These are phyloP conservation scores for Idris sp. DNA, from an alignment of 1,140 invertebrate species.

Conservation along the genomic window DNA sequence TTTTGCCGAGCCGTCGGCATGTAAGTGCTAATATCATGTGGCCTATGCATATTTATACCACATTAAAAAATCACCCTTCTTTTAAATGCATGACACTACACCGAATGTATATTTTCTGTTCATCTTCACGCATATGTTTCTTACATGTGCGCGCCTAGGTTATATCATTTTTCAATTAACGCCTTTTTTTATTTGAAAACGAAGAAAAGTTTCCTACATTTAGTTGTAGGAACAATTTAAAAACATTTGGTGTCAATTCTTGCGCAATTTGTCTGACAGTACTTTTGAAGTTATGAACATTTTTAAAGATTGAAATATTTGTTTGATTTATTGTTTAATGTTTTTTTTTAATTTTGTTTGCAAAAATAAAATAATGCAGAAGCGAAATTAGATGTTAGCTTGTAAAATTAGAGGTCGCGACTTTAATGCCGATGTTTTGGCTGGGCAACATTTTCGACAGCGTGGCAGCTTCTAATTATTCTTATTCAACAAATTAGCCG, in stretches of 20 bases:
- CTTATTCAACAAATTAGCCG: conserved; percentile 51
- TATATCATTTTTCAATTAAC: conserved; percentile 20
- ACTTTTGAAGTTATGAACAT: too few species aligned
- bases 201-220: too few species aligned
- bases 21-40: conserved; percentile 76
- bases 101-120: conserved; percentile 47
- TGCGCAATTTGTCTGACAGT: too few species aligned
- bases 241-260: too few species aligned
- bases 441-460: conserved; percentile 32
- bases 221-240: too few species aligned
- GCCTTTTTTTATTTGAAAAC: too few species aligned
- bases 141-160: conserved; percentile 8
- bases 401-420: conserved; percentile 7
- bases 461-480: conserved; percentile 48
- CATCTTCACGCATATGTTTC: conserved; percentile 31
- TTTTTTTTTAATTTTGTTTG: too few species aligned
- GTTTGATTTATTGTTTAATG: too few species aligned
- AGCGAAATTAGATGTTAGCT: not conserved
- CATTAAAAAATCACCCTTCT: conserved; percentile 77
- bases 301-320: too few species aligned
- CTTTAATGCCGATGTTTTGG: conserved; percentile 10
- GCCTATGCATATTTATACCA: conserved; percentile 78
- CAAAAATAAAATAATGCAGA: too few species aligned
- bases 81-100: conserved; percentile 76
- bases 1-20: conserved; percentile 66